These are phyloP conservation scores for Sebastes goodei DNA, from an alignment of 2,797 vertebrate species.

Conservation along the genomic window DNA sequence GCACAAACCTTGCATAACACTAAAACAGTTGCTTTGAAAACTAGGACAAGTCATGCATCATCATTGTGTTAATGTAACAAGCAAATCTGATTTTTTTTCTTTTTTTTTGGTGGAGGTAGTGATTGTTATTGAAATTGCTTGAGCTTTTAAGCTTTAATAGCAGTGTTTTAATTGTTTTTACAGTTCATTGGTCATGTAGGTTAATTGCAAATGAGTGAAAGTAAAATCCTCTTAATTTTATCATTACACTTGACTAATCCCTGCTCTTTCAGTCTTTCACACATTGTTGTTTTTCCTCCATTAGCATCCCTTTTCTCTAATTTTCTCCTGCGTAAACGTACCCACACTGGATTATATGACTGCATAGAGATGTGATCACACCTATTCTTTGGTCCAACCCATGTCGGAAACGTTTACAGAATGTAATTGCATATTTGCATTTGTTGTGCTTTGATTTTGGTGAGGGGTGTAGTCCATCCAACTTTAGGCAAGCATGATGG, in stretches of 20 bases:
- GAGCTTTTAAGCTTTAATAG: neutral
- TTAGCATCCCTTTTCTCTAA: neutral
- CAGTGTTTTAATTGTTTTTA: neutral
- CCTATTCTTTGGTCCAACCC: neutral
- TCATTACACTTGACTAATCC: neutral
- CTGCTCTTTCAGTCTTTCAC: neutral
- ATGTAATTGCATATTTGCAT: neutral
- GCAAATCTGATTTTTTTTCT: neutral
- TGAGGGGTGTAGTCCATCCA: neutral
- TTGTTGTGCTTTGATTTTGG: neutral
- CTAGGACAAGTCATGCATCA: slow-evolving; percentile 19
- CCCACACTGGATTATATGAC: neutral
- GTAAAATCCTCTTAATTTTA: slow-evolving; percentile 1
- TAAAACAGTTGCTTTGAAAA: slow-evolving; percentile 33
- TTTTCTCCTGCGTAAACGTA: neutral
- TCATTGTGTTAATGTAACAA: slow-evolving; percentile 26
- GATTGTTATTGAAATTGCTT: neutral
- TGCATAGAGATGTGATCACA: neutral
- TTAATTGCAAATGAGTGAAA: slow-evolving; percentile 16
- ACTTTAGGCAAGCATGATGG: neutral
- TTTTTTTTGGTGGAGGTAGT: neutral
- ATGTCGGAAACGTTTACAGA: neutral
- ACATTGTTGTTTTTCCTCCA: neutral
- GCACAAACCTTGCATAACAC: slow-evolving; percentile 38
- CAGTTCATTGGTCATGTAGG: neutral